Evolutionary conservation across 2,888 invertebrate genomes (phyloP), one percentile per base, ranked within the genome.

Genomic region (Adelognathus sp.): DNA sequence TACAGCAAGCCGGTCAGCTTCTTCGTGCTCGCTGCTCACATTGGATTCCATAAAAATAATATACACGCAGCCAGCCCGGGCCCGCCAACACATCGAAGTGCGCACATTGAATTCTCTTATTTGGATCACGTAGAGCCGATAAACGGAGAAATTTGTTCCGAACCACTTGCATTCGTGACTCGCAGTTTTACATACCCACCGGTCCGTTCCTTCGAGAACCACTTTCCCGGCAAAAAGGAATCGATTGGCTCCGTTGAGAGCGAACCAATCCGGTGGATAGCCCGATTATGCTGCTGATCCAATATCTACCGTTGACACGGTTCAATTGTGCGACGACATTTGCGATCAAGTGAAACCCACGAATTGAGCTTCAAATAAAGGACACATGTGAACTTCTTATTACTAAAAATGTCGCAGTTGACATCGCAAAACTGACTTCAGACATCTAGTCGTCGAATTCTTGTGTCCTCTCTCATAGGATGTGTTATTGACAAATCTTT

Each of bases 31-130:
- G 5, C 50, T 56, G n/a, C 11, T 24, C n/a, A 50, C 11, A 21
- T 24, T n/a, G 50, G n/a, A 24, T 11, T 9, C 50, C 50, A 50
- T 24, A 21, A 50, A 11, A 50, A 50, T 24, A 50, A 50, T n/a
- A 50, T 50, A n/a, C 4, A 5, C 21, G 24, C 24, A 24, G 21
- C 24, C 50, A 5, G 24, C 11, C 24, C n/a, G n/a, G 33, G 16
- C n/a, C 33, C 33, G 33, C 18, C 9, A 29, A 44, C 16, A 36
- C 44, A 61, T 44, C 36, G 29, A 18, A 9, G 52, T n/a, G n/a
- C 27, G 58, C 24, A 71, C 50, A 71, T 76, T 71, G 58, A 66
- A 71, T 71, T 64, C 64, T 58, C 60, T 58, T 66, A 71, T 76
- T 61, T 75, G 54, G 58, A 50, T 76, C 71, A 70, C 64, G 70